Conservation (phyloP, 2,113 vertebrate genomes). For the Crotalus tigris region DNA sequence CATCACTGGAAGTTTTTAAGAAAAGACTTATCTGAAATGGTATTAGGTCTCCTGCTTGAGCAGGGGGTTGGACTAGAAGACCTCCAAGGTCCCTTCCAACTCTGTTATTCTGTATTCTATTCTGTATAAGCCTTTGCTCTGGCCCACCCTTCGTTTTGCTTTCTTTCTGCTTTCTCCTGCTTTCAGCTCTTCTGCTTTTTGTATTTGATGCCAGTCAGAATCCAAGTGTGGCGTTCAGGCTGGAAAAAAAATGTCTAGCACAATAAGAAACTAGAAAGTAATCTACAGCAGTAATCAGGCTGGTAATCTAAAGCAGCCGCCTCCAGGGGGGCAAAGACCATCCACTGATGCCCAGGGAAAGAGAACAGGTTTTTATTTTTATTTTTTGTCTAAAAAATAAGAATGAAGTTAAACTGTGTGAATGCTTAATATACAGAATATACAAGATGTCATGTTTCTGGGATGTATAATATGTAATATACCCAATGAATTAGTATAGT, state of each 20-base stretch:
- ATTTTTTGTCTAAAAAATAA: not conserved
- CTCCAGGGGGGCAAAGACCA: not conserved
- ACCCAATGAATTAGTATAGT: not conserved
- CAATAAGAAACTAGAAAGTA: not conserved
- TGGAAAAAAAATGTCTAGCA: not conserved
- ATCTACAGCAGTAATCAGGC: not conserved
- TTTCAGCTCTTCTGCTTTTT: not conserved
- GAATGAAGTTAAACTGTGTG: not conserved
- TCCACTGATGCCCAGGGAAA: not conserved
- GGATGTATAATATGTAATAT: not conserved
- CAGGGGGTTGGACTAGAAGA: not conserved
- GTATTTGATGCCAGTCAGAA: not conserved
- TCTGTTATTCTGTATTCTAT: not conserved
- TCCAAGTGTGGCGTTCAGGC: not conserved
- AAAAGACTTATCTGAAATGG: not conserved
- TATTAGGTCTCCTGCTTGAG: not conserved
- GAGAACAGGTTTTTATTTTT: not conserved
- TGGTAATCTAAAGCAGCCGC: not conserved
- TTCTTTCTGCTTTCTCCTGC: not conserved
- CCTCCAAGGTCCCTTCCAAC: not conserved
- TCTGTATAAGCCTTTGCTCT: not conserved
- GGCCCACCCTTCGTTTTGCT: not conserved
- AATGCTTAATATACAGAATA: not conserved
- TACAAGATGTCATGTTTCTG: not conserved
- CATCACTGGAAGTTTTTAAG: not conserved